Evolutionary conservation across 1,140 invertebrate species (phyloP), one percentile per base, ranked within the genome.

Genomic region (Lasioglossum baleicum): DNA sequence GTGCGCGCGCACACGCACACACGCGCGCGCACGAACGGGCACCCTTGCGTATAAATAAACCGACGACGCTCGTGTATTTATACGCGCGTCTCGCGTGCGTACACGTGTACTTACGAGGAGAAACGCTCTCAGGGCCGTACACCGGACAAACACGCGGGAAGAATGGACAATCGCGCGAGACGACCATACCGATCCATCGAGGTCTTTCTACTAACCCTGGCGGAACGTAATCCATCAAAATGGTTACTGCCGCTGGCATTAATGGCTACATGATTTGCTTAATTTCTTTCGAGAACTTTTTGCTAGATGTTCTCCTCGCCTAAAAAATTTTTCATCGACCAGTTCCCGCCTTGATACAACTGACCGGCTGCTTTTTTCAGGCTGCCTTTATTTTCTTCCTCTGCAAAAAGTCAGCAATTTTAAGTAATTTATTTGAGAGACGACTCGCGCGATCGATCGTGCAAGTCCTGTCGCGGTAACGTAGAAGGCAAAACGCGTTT

Each of bases 41-140:
- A 77, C 80, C 74, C 80, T 77, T 69, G 74, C 53, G 67, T 81
- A 81, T 77, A 81, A 77, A 81, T 81, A 81, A 81, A 81, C 75
- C 53, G 60, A 71, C 67, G 56, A 53, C 65, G 66, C 56, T 44
- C n/a, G 75, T 56, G 53, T 81, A 81, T 81, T 78, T 81, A 81
- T 81, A 81, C 74, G 75, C 75, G 72, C 75, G 76, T 48, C 51
- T 84, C 75, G 69, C 75, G 81, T 63, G 44, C 71, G 63, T 70
- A 80, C 75, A 83, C 76, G 76, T 84, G 67, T 74, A 83, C 78
- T 66, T 58, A 15, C 67, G 81, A 68, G 75, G 75, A 83, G 65
- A 78, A 83, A 79, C 75, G 51, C 22, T 83, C 22, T 83, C 81
- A 83, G 83, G 75, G 70, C 82, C 81, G 70, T 83, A 78, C n/a